Evolutionary conservation across 2,113 vertebrate species (phyloP).

Genomic region (Eublepharis macularius): DNA sequence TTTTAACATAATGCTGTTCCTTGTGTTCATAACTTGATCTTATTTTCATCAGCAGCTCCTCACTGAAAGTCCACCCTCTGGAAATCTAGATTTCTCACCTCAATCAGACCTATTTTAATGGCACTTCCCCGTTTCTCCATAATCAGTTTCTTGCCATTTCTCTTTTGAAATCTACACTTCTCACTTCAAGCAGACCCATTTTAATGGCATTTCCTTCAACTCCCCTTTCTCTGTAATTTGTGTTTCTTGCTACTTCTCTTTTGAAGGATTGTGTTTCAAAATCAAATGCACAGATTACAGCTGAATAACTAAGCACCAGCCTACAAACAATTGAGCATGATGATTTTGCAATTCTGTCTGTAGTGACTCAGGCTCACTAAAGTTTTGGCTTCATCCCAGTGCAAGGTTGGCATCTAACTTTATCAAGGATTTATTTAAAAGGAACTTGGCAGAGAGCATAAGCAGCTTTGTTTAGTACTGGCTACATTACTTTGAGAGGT

Average conservation of each 20-base stretch:
- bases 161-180: conserved; percentile 24
- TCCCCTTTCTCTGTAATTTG: neutral
- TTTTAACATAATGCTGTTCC: neutral
- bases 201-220: neutral
- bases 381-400: conserved; percentile 53
- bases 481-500: conserved; percentile 53
- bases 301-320: conserved; percentile 33
- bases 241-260: conserved; percentile 20
- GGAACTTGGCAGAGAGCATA: conserved; percentile 49
- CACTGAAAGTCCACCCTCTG: neutral
- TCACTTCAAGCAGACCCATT: neutral
- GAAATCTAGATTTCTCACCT: conserved; percentile 4
- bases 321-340: conserved; percentile 18
- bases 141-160: neutral
- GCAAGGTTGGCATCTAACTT: conserved; percentile 47
- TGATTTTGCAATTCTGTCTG: conserved; percentile 43
- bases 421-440: conserved; percentile 63
- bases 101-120: neutral
- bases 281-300: neutral
- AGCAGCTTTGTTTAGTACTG: conserved; percentile 31
- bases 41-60: neutral
- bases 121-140: neutral
- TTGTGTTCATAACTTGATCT: neutral
- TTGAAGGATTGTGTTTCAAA: conserved; percentile 27
- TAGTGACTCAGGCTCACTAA: conserved; percentile 48